These are phyloP conservation scores for Loripinus fragilis DNA, from an alignment of 2,888 invertebrate species.

Conservation along the genomic window DNA sequence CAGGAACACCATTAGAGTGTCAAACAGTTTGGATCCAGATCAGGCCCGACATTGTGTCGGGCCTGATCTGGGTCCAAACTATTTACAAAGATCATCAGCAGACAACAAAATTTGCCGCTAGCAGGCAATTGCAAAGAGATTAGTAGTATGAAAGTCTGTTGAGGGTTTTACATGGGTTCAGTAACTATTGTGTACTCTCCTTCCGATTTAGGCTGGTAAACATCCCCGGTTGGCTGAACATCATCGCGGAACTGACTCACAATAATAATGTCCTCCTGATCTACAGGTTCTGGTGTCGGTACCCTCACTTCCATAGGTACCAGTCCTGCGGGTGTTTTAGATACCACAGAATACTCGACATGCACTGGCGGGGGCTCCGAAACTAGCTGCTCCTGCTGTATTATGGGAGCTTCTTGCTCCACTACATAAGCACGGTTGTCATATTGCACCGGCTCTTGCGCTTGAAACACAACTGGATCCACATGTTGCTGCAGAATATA, in stretches of 20 bases:
- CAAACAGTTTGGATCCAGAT: too few relatives aligned
- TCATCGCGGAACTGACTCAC: slow-evolving; percentile 42
- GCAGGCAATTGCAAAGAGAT: too few relatives aligned
- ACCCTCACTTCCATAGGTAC: background rate
- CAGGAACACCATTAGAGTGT: too few relatives aligned
- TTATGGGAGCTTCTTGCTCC: slow-evolving; percentile 23
- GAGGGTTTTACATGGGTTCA: slow-evolving; percentile 37
- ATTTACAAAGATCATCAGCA: too few relatives aligned
- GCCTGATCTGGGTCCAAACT: too few relatives aligned
- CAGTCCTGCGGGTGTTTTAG: slow-evolving; percentile 26
- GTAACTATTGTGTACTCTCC: slow-evolving; percentile 51
- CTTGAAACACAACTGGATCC: background rate
- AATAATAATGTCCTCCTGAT: slow-evolving; percentile 48
- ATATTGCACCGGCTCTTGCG: slow-evolving; percentile 49
- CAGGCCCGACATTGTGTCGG: too few relatives aligned
- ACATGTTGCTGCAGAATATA: too few relatives aligned
- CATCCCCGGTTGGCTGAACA: background rate
- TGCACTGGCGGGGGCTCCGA: slow-evolving; percentile 48
- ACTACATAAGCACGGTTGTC: slow-evolving; percentile 48
- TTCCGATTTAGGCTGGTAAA: background rate
- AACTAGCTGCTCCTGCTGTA: slow-evolving; percentile 27
- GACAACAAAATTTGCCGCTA: too few relatives aligned
- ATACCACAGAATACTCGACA: slow-evolving; percentile 55
- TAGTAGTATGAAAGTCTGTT: too few relatives aligned
- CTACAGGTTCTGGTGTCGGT: slow-evolving; percentile 13